phyloP scores from a whole-genome alignment of 2,113 vertebrate genomes.

The Pycnonotus jocosus region DNA sequence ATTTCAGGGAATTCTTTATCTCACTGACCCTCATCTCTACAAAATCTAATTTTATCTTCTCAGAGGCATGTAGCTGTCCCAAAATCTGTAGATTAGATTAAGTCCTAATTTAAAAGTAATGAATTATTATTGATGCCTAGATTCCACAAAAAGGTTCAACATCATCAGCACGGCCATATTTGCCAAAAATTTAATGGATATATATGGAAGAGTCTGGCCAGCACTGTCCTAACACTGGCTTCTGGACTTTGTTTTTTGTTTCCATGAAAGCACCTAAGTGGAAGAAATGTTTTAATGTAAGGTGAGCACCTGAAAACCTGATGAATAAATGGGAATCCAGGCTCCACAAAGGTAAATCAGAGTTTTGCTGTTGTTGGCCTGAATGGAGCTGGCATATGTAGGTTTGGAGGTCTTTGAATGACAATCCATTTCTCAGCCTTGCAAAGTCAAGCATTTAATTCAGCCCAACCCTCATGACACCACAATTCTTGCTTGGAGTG shows the following conservation, averaged over 20 bases:
- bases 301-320: background rate
- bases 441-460: background rate
- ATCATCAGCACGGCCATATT: background rate
- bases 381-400: background rate
- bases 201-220: background rate
- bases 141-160: background rate
- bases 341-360: background rate
- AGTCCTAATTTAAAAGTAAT: background rate
- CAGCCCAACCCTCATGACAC: background rate
- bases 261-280: background rate
- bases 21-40: background rate
- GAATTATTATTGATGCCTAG: background rate
- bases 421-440: background rate
- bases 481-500: background rate
- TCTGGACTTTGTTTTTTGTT: background rate
- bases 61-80: background rate
- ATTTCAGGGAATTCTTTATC: background rate
- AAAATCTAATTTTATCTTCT: background rate
- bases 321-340: background rate
- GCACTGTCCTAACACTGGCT: background rate
- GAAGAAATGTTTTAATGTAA: background rate
- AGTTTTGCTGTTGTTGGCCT: background rate
- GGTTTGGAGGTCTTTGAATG: background rate
- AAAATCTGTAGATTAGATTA: background rate
- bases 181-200: background rate